Conservation (phyloP, 2,888 invertebrate species). For the Penaeus monodon region DNA sequence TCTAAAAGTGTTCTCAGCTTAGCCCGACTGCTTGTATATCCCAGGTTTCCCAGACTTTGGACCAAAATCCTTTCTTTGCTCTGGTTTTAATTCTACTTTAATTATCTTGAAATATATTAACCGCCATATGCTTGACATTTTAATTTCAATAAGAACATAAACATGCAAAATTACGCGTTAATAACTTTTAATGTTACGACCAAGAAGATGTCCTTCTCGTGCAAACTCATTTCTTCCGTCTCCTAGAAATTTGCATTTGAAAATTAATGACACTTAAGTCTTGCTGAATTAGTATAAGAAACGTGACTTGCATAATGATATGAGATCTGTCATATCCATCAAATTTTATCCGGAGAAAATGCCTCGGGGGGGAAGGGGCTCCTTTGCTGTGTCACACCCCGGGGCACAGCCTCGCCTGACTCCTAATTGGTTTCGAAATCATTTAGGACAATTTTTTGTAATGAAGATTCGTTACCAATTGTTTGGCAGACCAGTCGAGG, state of each 20-base stretch:
- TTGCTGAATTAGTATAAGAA: constrained; percentile 34
- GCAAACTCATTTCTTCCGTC: constrained; percentile 41
- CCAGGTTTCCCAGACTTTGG: too few species aligned
- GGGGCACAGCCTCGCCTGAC: too few species aligned
- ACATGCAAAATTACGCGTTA: constrained; percentile 37
- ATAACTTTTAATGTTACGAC: constrained; percentile 23
- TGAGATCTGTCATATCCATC: constrained; percentile 27
- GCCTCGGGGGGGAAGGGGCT: too few species aligned
- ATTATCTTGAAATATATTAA: constrained; percentile 45
- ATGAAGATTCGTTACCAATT: too few species aligned
- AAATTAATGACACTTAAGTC: constrained; percentile 42
- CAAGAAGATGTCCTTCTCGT: constrained; percentile 7
- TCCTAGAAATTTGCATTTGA: constrained; percentile 39
- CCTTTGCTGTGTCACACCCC: too few species aligned
- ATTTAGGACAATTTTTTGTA: too few species aligned
- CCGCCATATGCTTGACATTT: constrained; percentile 31
- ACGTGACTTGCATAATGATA: constrained; percentile 45
- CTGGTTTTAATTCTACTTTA: constrained; percentile 28
- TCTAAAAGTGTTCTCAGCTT: too few species aligned
- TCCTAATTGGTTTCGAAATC: too few species aligned
- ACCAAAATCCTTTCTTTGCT: constrained; percentile 22
- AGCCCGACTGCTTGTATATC: too few species aligned
- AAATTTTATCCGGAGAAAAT: neutral
- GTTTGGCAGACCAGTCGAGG: too few species aligned
- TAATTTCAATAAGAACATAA: constrained; percentile 42